Evolutionary conservation across 2,888 invertebrate species (phyloP), one percentile per base, ranked within the genome.

Genomic region (Chymomyza procnemis): DNA sequence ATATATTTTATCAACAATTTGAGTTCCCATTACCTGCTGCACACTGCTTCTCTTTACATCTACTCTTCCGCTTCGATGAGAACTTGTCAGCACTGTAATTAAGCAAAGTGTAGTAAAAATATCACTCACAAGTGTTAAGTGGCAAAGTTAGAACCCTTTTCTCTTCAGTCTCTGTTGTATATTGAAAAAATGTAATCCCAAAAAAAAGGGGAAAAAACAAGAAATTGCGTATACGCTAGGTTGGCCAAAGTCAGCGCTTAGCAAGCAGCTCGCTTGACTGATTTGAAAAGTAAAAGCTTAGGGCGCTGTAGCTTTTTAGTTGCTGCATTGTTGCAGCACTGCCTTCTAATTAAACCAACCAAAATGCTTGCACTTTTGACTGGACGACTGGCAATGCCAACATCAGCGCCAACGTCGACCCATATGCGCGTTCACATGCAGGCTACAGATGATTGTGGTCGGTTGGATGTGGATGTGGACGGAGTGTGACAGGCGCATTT

Each of bases 401-500:
- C 16, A 18, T 18, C 50, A 3, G 16, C 19, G 18, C 4, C n/a
- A 5, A 50, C 50, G 50, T 50, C 50, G 50, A 50, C 50, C 50
- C 50, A 50, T 9, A 50, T 50, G 50, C 19, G 50, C 50, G 50
- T 50, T 50, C 50, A 50, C 50, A 19, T 50, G 16, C 50, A n/a
- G 16, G 19, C 16, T n/a, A n/a, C n/a, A 26, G 26, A 12, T 41
- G 34, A 41, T 41, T 41, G 34, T 41, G 34, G 34, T 41, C 34
- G 34, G 34, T 41, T 41, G 34, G 34, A 41, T 41, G 34, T 12
- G 57, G 16, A 16, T 57, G 34, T 41, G 57, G 16, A 16, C 26
- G 22, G 55, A 34, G 50, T 50, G 16, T 30, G 65, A 61, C 68
- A 60, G 56, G 58, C 67, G 59, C 30, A 46, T 66, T 62, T 48